A percentile compares a stretch with the other conserved stretches of the same genome.
Evolutionary conservation across 2,888 invertebrate genomes (phyloP).

Genomic region (Synergus umbraculus): DNA sequence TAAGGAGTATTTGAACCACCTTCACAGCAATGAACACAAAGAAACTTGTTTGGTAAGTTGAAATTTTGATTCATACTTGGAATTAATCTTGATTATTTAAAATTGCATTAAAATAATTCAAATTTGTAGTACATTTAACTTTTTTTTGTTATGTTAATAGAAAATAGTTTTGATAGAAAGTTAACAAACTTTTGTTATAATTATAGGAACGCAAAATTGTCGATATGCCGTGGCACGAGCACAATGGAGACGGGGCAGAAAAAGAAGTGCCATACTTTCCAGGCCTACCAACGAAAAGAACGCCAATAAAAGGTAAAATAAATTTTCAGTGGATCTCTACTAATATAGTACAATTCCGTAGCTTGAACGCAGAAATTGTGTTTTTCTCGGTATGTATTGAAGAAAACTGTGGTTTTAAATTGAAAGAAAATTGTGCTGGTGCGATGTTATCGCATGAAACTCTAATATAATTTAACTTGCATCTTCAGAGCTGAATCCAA

Average conservation of each 20-base stretch:
- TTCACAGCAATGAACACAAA: constrained; percentile 88
- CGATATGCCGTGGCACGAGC: constrained; percentile 88
- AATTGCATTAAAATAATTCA: not conserved
- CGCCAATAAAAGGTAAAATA: constrained; percentile 87
- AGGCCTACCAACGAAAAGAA: constrained; percentile 86
- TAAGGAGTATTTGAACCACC: constrained; percentile 90
- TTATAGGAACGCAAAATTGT: constrained; percentile 80
- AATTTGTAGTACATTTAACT: not conserved
- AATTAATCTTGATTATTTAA: not conserved
- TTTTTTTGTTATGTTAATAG: not conserved
- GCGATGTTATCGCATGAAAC: not conserved
- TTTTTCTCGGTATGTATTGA: constrained; percentile 76
- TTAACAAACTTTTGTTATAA: constrained; percentile 55
- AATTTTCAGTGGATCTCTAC: constrained; percentile 65
- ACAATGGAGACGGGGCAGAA: constrained; percentile 79
- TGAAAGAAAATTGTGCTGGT: constrained; percentile 11
- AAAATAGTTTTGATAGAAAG: not conserved
- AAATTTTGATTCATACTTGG: constrained; percentile 31
- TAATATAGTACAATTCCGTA: constrained; percentile 76
- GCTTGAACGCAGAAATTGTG: constrained; percentile 73
- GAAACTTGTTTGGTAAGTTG: constrained; percentile 77
- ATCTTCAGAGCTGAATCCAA: not conserved
- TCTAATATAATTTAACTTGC: not conserved
- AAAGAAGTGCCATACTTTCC: constrained; percentile 85
- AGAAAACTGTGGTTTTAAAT: constrained; percentile 57